Conservation (phyloP, 1,140 invertebrate species). For the Drosophila murphyi region DNA sequence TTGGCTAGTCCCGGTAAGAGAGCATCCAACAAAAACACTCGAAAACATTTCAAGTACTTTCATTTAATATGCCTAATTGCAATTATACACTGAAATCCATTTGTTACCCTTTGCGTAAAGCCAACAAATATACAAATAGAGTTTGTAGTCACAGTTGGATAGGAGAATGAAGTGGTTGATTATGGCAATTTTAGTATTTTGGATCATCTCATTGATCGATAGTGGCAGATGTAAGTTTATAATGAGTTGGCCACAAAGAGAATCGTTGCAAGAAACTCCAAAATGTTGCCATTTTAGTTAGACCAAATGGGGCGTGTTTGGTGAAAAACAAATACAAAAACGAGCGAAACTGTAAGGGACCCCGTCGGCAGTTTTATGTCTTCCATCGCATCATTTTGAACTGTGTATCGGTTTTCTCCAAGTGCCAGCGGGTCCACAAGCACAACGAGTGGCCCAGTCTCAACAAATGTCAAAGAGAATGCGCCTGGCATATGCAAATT, state of each 20-base stretch:
- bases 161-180: conserved; percentile 21
- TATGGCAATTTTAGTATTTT: background rate
- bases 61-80: background rate
- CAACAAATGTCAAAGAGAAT: conserved; percentile 6
- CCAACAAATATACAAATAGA: background rate
- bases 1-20: conserved; percentile 82
- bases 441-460: conserved; percentile 36
- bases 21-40: background rate
- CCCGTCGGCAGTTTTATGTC: conserved; percentile 36
- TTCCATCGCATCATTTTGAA: conserved; percentile 53
- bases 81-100: conserved; percentile 1
- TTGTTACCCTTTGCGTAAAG: background rate
- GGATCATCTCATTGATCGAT: conserved; percentile 14
- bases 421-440: conserved; percentile 8
- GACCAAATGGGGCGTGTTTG: conserved; percentile 33
- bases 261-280: background rate
- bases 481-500: conserved; percentile 38
- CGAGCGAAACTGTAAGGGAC: conserved; percentile 20
- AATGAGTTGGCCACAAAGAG: background rate
- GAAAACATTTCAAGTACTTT: conserved; percentile 1
- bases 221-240: conserved; percentile 11
- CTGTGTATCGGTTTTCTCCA: conserved; percentile 38
- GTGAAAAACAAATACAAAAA: conserved; percentile 34
- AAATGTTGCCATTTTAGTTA: background rate
- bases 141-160: background rate